Evolutionary conservation across 2,113 vertebrate species (phyloP), one percentile per base, ranked within the genome.

Genomic region (Leptocoma aspasia): DNA sequence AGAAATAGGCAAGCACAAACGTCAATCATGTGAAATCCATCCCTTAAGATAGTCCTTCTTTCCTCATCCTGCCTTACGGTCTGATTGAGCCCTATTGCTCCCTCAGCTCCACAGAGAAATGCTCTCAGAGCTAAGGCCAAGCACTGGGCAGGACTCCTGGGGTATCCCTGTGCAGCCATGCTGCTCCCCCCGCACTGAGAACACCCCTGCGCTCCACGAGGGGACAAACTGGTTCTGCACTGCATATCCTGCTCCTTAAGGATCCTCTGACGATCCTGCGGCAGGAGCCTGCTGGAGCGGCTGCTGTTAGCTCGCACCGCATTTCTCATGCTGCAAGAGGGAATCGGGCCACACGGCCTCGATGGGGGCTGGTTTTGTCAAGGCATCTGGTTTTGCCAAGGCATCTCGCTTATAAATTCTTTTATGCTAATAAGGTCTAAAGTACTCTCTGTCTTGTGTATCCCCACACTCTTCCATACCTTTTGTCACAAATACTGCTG

Each of bases 261-360:
- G 41, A 45, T 18, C 9, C 18, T 30, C 50, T 30, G 59, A 5
- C 0, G 5, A 9, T 24, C 30, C 45, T 6, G 26, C 1, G 3
- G 23, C 33, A 4, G 45, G 26, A 33, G 49, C 28, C 59, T 12
- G 72, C 54, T 5, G 45, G 9, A 19, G 26, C 11, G 6, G 9
- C 60, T 13, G 11, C 60, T 17, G 31, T 3, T 11, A 3, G 2
- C 50, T 30, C 1, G 4, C 50, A 15, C 20, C 1, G 5, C 7
- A 1, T 9, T 44, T 22, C 16, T 50, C 1, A 0, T 2, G 12
- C 0, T 5, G 12, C 15, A 9, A 28, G 39, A 35, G 9, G n/a
- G 23, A 47, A 45, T 15, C 2, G 1, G 66, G 24, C 21, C 10
- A 7, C 42, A 26, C 37, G 8, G 18, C 11, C n/a, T 16, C 4